A percentile compares a stretch with the other conserved stretches of the same genome.
phyloP scores from a whole-genome alignment of 64 coral and sea anemone species.

The Acropora yongei region DNA sequence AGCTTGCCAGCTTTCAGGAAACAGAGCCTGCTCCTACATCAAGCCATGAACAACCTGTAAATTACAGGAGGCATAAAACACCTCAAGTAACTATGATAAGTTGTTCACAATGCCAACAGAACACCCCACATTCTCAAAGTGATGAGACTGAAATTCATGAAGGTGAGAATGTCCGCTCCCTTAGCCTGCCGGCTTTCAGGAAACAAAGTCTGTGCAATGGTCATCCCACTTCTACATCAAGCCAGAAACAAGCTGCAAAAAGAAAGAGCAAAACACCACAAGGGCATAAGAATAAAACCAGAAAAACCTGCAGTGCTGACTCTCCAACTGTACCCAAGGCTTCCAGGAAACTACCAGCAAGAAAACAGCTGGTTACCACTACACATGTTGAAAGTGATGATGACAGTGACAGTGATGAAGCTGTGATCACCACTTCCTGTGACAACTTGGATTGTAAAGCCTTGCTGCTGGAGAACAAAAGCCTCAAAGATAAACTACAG shows the following conservation, averaged over 20 bases:
- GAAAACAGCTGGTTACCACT: neutral
- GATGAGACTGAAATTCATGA: neutral
- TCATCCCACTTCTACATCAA: neutral
- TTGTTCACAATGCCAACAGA: neutral
- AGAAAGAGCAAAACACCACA: constrained; percentile 10
- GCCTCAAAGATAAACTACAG: too few species aligned
- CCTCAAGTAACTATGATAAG: neutral
- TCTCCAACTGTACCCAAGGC: neutral
- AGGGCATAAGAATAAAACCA: too few species aligned
- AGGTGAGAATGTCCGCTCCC: neutral
- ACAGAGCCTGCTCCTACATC: constrained; percentile 18
- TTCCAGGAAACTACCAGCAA: neutral
- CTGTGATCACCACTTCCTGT: too few species aligned
- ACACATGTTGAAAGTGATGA: constrained; percentile 13
- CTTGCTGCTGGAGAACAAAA: too few species aligned
- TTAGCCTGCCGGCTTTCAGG: neutral
- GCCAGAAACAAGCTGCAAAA: constrained; percentile 4
- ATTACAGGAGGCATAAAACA: neutral
- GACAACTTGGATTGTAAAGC: too few species aligned
- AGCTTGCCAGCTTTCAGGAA: neutral
- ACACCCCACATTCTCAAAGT: too few species aligned
- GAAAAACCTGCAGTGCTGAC: too few species aligned
- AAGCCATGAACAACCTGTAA: constrained; percentile 10
- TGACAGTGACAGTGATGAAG: too few species aligned
- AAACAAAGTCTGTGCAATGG: neutral